These are phyloP conservation scores for Andrena bicolor DNA, from an alignment of 2,888 invertebrate species.

Conservation along the genomic window DNA sequence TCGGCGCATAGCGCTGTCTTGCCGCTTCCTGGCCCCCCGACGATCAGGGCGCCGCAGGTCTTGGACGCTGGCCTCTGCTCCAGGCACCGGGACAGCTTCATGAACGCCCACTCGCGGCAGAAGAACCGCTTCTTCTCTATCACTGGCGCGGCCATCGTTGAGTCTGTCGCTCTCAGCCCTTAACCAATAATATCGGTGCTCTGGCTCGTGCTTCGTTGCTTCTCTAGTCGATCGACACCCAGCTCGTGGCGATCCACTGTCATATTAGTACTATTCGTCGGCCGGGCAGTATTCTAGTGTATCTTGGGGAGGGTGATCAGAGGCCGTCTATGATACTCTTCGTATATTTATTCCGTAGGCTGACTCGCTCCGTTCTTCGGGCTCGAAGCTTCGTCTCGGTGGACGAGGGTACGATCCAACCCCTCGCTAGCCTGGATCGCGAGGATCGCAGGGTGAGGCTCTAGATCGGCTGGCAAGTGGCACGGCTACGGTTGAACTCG, in stretches of 20 bases:
- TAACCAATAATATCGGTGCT: constrained; percentile 6
- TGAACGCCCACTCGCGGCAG: constrained; percentile 98
- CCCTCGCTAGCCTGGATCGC: neutral
- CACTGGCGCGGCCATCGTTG: constrained; percentile 83
- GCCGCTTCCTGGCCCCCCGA: constrained; percentile 97
- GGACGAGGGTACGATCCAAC: neutral
- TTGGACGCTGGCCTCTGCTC: constrained; percentile 95
- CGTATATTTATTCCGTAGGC: constrained; percentile 19
- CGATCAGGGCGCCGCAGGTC: constrained; percentile 94
- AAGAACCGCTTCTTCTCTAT: constrained; percentile 91
- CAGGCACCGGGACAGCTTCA: constrained; percentile 95
- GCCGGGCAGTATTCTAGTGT: constrained; percentile 17
- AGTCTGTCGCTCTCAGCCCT: neutral
- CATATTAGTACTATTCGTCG: constrained; percentile 36
- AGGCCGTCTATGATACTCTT: constrained; percentile 29
- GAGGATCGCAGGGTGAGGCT: constrained; percentile 19
- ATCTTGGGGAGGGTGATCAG: constrained; percentile 4
- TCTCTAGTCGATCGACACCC: constrained; percentile 3
- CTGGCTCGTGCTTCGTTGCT: constrained; percentile 30
- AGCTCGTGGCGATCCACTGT: constrained; percentile 7
- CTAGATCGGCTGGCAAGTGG: constrained; percentile 53
- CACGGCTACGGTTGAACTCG: constrained; percentile 59
- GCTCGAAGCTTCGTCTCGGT: constrained; percentile 9
- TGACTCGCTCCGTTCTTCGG: neutral
- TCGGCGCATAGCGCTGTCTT: constrained; percentile 96